phyloP scores from a whole-genome alignment of 2,888 invertebrate species.

The Drosophila multiciliata region DNA sequence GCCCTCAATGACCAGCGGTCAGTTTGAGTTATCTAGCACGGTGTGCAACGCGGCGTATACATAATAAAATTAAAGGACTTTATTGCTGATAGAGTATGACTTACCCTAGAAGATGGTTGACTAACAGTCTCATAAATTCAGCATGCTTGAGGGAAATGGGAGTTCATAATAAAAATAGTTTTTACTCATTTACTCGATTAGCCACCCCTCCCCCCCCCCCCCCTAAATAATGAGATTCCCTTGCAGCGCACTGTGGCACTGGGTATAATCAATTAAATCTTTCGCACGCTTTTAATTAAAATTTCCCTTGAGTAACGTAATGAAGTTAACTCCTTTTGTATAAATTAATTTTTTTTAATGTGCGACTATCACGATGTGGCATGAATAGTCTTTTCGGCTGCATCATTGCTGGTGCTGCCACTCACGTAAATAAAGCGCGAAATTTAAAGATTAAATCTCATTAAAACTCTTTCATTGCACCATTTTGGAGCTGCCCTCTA shows the following conservation, averaged over 20 bases:
- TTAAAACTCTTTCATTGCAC: slow-evolving; percentile 77
- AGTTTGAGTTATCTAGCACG: slow-evolving; percentile 20
- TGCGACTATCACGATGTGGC: slow-evolving; percentile 38
- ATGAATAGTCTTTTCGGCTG: slow-evolving; percentile 43
- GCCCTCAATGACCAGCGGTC: slow-evolving; percentile 40
- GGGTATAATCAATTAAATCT: slow-evolving; percentile 76
- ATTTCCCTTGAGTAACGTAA: slow-evolving; percentile 65
- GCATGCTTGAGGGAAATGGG: neutral
- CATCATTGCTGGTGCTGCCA: slow-evolving; percentile 26
- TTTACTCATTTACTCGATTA: neutral
- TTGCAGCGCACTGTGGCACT: slow-evolving; percentile 6
- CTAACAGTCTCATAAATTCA: neutral
- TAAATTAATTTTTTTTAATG: slow-evolving; percentile 11
- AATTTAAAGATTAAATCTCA: slow-evolving; percentile 79
- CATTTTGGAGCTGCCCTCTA: slow-evolving; percentile 16
- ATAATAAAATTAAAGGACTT: slow-evolving; percentile 18
- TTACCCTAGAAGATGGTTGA: slow-evolving; percentile 24
- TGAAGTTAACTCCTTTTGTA: slow-evolving; percentile 68
- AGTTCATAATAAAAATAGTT: neutral
- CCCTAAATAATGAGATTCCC: slow-evolving; percentile 1
- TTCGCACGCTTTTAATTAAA: slow-evolving; percentile 76
- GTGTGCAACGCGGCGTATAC: slow-evolving; percentile 39
- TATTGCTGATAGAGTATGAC: neutral
- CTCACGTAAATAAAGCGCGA: slow-evolving; percentile 75
- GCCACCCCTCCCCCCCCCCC: too few relatives aligned